Conservation (phyloP, 2,113 vertebrate species). For the Leptodactylus fuscus region DNA sequence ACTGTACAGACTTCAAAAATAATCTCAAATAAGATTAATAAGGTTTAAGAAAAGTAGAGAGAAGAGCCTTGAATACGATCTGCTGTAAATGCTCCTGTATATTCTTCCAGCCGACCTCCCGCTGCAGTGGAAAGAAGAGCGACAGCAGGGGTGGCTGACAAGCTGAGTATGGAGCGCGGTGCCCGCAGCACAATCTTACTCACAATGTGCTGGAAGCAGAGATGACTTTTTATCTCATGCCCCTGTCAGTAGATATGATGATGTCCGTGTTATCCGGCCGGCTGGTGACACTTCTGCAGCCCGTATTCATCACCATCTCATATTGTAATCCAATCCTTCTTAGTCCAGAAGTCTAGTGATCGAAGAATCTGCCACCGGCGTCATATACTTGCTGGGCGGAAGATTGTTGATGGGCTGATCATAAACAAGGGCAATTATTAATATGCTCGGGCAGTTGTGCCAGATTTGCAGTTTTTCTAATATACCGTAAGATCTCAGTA, state of each 20-base stretch:
- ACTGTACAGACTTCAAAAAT: no score
- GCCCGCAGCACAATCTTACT: background rate
- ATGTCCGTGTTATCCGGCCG: background rate
- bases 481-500: no score
- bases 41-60: no score
- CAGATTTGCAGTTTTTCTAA: no score
- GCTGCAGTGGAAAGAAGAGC: background rate
- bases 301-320: background rate
- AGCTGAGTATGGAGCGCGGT: background rate
- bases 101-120: background rate
- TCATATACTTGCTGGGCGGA: background rate
- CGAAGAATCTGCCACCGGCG: no score
- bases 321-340: background rate
- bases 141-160: constrained; percentile 13
- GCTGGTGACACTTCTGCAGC: background rate
- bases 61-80: no score
- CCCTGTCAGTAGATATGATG: background rate
- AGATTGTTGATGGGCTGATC: background rate
- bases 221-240: background rate
- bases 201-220: constrained; percentile 14
- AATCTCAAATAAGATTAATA: no score
- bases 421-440: background rate
- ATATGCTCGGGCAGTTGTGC: no score
- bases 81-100: background rate
- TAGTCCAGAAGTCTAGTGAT: background rate